Evolutionary conservation across 2,797 vertebrate species (phyloP), one percentile per base, ranked within the genome.

Genomic region (Paratrypauchen microcephalus): DNA sequence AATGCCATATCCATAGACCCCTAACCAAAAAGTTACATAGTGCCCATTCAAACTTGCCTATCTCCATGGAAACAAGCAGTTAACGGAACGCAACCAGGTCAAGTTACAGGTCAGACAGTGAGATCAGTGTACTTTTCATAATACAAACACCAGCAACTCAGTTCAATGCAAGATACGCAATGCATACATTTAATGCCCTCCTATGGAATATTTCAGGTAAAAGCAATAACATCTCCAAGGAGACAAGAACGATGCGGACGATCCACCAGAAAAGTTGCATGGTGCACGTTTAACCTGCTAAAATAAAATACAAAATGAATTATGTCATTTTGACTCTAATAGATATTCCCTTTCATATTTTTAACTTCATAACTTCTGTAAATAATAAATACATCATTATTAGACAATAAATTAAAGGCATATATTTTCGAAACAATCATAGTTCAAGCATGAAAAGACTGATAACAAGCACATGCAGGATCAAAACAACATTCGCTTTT

Each of bases 401-500:
- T 6, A 23, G 32, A 61, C 19, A n/a, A 15, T n/a, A 32, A 61
- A 61, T 39, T 1, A 39, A 61, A 61, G 59, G 59, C 59, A 4
- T 41, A 7, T 57, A 3, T 26, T 57, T 57, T 57, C 5, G 39
- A 21, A 59, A 30, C 57, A 30, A 36, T 59, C 57, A 18, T 36
- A n/a, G 19, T 30, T 59, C 57, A 36, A 59, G 57, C 57, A 36
- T 45, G 16, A 59, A 59, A 13, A 30, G 26, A 59, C 56, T 1
- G 30, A 79, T 71, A 47, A 36, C 66, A 60, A 76, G 72, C 70
- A 78, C 54, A 77, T 71, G 73, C 76, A 73, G 70, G 66, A 56
- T 79, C 7, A 30, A 78, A 82, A 82, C 45, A 64, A 84, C 83
- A 88, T 90, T 90, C 87, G 66, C 71, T 72, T 72, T 79, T 83